Evolutionary conservation across 2,797 vertebrate species (phyloP), one percentile per base, ranked within the genome.

Genomic region (Neopelma chrysocephalum): DNA sequence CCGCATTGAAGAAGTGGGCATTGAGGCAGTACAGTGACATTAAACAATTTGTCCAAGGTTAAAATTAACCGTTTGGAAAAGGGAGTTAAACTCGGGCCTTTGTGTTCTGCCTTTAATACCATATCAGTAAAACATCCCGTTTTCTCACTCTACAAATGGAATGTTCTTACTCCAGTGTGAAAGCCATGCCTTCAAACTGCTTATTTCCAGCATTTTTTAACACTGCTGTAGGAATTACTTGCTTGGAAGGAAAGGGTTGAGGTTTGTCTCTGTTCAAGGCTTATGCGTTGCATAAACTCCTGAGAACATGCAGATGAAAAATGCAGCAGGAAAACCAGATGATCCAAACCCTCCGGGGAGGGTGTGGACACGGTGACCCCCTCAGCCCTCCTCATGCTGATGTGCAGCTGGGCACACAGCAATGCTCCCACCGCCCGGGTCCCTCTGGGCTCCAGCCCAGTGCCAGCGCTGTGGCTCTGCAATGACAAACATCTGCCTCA

Each of bases 401-500:
- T 3, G 0, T 22, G 36, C 48, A 89, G 42, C 50, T 57, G 7
- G 19, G 17, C 3, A 4, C 21, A 15, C 31, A 27, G 27, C 20
- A 4, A 7, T 7, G 18, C 19, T 65, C 60, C 69, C 50, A 16
- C 18, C 0, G 19, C 45, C 32, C 12, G 2, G 17, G 4, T 23
- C 19, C 77, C 61, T 32, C 40, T 1, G 34, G 9, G 7, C 54
- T 57, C 19, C 42, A 12, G 40, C 72, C 53, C 10, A 27, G 13
- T 3, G 1, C 4, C 27, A 22, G 48, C 1, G 0, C 34, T 15
- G 60, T 7, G 2, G 45, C 56, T 66, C 17, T 1, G 20, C 23
- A 2, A 10, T 2, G 6, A 48, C 17, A 9, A 58, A 19, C 20
- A 11, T 38, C 34, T 50, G 36, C 54, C 72, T 15, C 22, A 58